Evolutionary conservation across 2,797 vertebrate species (phyloP).

Genomic region (Spheniscus humboldti): DNA sequence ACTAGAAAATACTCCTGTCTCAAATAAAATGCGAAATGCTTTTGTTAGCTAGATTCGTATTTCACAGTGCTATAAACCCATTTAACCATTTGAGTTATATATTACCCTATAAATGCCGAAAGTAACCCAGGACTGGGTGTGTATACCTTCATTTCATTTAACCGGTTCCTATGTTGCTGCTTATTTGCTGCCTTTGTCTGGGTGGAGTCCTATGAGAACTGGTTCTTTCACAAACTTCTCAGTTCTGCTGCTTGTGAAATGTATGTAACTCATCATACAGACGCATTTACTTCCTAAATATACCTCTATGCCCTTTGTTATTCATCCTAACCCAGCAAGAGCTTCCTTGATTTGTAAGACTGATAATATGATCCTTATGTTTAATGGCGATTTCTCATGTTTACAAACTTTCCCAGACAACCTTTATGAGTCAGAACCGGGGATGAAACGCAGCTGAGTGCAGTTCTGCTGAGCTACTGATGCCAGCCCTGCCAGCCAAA

Average conservation of each 20-base stretch:
- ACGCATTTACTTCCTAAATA: constrained; percentile 41
- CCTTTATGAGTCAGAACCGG: constrained; percentile 16
- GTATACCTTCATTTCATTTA: background rate
- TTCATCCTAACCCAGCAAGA: constrained; percentile 1
- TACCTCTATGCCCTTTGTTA: constrained; percentile 8
- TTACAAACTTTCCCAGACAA: constrained; percentile 23
- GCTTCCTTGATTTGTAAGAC: constrained; percentile 21
- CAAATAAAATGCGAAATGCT: background rate
- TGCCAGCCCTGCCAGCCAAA: background rate
- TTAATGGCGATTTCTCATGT: background rate
- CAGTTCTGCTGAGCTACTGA: background rate
- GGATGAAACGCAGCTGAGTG: background rate
- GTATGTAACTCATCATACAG: background rate
- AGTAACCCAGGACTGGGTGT: background rate
- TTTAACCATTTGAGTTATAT: background rate
- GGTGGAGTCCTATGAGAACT: constrained; percentile 27
- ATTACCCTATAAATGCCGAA: background rate
- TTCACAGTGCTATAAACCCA: background rate
- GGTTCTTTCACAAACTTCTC: constrained; percentile 23
- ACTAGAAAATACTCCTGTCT: background rate
- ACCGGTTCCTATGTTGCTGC: background rate
- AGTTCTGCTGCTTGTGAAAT: constrained; percentile 8
- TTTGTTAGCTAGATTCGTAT: background rate
- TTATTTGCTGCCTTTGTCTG: background rate
- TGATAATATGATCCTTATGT: background rate